Base-by-base conservation (phyloP, 1,140 invertebrate genomes). In the Luehdorfia chinensis region DNA sequence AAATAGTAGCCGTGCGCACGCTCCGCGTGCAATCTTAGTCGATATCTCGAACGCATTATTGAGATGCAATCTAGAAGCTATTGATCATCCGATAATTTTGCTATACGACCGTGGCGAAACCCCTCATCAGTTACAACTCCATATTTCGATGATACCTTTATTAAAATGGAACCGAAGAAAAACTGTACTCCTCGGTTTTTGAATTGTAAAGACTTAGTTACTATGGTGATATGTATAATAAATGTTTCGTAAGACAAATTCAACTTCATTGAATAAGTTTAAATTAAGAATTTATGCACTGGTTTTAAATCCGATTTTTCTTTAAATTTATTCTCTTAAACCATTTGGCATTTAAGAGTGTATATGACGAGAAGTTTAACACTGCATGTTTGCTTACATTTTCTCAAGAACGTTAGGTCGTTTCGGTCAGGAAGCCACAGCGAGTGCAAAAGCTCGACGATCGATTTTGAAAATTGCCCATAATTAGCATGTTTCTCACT, bases 381-480 rank as follows among this genome's bases (percentile, higher is more conserved):
- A 34, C 57, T 50, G 52, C 28, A 52, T 72, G 50, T 74, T 71
- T 67, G 59, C 61, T 63, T 62, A 61, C 56, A 63, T 59, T 69
- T 57, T 59, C 61, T 69, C 50, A 55, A 64, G 58, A 68, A 67
- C 49, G 47, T 61, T 62, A 51, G 53, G 78, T 73, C 65, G 65
- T n/a, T 27, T 27, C 23, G 23, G 2, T 1, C 71, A 79, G 71
- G 73, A 80, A 79, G 73, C 75, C 66, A 55, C 67, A 75, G 58
- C 56, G 63, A 66, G 63, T 51, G 67, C 64, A 61, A 83, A 81
- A 75, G 76, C 72, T 81, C 69, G 76, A 55, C 75, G 67, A 78
- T 75, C 79, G 76, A 83, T 86, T 86, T 83, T 83, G 70, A 83
- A 86, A 86, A 84, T 84, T 86, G 66, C 76, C 77, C 75, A 70